Conservation (phyloP, 2,113 vertebrate species). For the Anhinga rufa region DNA sequence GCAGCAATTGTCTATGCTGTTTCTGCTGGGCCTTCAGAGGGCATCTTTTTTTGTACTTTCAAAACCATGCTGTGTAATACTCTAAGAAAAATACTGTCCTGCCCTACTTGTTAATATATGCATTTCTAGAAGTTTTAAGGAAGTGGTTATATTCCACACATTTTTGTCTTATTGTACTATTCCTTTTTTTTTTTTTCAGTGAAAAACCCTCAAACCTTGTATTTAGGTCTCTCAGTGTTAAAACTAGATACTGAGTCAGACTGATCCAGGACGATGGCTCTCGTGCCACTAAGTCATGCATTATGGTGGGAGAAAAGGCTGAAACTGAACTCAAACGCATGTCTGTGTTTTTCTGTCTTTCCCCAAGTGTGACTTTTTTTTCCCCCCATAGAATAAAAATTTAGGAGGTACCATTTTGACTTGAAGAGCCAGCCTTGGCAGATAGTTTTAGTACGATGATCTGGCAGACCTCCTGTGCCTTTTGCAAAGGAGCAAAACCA, state of each 20-base stretch:
- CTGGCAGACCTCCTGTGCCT: background rate
- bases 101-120: background rate
- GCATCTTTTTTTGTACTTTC: background rate
- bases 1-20: background rate
- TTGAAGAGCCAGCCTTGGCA: background rate
- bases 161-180: background rate
- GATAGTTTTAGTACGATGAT: background rate
- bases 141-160: background rate
- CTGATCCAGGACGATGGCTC: background rate
- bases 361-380: background rate
- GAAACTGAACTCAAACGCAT: background rate
- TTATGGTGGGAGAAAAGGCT: background rate
- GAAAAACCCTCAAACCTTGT: background rate
- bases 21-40: background rate
- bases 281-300: fast-evolving
- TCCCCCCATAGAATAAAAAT: background rate
- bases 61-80: background rate
- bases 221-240: background rate
- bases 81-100: background rate
- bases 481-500: background rate
- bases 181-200: background rate
- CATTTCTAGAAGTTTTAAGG: background rate
- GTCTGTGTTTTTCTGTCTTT: background rate
- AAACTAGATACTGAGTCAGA: background rate
- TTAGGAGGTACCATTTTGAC: background rate